Percentiles rank a stretch among this genome's conserved stretches.
Evolutionary conservation across 1,140 invertebrate species (phyloP).

Genomic region (Drosophila kohkoa): DNA sequence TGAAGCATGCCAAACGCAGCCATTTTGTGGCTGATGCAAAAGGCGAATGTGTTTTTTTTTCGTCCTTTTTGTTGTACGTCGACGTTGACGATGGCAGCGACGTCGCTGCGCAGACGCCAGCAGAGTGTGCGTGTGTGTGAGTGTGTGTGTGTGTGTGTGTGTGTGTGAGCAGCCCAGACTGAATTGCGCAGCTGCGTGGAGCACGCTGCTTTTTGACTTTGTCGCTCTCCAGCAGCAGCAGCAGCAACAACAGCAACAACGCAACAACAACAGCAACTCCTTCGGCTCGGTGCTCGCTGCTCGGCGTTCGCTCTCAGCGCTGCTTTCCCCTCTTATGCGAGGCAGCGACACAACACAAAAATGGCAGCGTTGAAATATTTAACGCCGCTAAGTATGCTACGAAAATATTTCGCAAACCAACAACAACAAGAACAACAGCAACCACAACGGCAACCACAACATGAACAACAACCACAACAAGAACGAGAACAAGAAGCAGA

Average conservation of each 20-base stretch:
- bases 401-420: conserved; percentile 61
- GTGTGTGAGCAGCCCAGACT: too few species aligned
- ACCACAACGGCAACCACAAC: conserved; percentile 1
- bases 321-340: conserved; percentile 12
- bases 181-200: conserved; percentile 62
- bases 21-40: conserved; percentile 38
- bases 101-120: conserved; percentile 50
- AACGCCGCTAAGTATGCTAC: conserved; percentile 80
- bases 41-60: conserved; percentile 26
- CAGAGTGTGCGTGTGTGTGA: too few species aligned
- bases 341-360: conserved; percentile 45
- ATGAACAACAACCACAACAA: neutral
- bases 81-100: conserved; percentile 46
- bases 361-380: conserved; percentile 81
- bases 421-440: conserved; percentile 16
- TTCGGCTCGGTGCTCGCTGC: neutral
- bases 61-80: too few species aligned
- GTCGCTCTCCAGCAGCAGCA: neutral
- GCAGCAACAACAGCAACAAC: too few species aligned
- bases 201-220: conserved; percentile 9
- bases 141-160: too few species aligned
- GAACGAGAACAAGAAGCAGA: conserved; percentile 3
- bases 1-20: conserved; percentile 27
- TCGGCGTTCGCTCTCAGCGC: conserved; percentile 7
- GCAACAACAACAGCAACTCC: neutral